These are phyloP conservation scores for Aphodius granarius DNA, from an alignment of 2,888 invertebrate genomes.

Conservation along the genomic window DNA sequence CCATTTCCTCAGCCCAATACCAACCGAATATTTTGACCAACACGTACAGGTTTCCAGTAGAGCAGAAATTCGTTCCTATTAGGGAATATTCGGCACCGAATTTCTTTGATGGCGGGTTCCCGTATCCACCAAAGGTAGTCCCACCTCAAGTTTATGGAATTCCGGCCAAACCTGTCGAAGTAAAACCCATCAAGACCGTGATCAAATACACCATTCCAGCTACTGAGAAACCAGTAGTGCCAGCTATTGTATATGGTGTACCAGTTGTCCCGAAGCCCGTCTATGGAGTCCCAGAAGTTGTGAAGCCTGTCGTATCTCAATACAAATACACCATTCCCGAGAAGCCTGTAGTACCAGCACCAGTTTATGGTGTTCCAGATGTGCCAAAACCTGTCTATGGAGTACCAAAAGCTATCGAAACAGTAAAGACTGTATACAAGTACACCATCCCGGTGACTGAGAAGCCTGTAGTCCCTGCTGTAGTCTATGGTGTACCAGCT, in stretches of 20 bases:
- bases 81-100: background rate
- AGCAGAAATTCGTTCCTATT: constrained; percentile 2
- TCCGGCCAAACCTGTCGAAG: background rate
- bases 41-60: constrained; percentile 5
- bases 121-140: constrained; percentile 3
- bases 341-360: background rate
- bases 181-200: background rate
- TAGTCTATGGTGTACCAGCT: constrained; percentile 5
- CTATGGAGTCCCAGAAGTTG: background rate
- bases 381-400: constrained; percentile 1
- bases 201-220: background rate
- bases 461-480: background rate
- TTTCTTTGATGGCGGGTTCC: background rate
- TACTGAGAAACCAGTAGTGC: no score
- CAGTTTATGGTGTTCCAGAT: background rate
- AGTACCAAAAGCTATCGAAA: background rate
- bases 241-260: background rate
- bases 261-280: background rate
- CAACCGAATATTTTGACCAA: background rate
- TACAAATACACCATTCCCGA: background rate
- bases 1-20: background rate
- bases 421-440: background rate
- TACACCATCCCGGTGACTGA: background rate
- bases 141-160: background rate
- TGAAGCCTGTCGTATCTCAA: background rate